These are phyloP conservation scores for Oophaga pumilio DNA, from an alignment of 2,113 vertebrate species.

Conservation along the genomic window DNA sequence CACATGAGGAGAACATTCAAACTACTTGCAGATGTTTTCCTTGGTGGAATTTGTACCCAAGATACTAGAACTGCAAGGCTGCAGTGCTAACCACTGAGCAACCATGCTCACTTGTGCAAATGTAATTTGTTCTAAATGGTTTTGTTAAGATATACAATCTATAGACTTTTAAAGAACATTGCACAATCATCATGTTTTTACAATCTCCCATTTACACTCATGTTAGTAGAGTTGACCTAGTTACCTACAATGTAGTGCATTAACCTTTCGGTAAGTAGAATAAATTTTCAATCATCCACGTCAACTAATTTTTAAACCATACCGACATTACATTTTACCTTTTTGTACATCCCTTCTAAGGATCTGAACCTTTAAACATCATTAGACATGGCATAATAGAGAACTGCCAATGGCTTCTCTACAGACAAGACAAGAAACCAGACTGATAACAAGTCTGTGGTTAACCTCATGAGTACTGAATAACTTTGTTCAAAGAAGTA, in stretches of 20 bases:
- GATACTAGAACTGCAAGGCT: no score
- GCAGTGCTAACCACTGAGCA: no score
- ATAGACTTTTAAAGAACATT: not conserved
- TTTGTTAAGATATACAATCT: not conserved
- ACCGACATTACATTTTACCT: conserved; percentile 23
- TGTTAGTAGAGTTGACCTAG: not conserved
- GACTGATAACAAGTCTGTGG: conserved; percentile 33
- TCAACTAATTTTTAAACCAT: conserved; percentile 16
- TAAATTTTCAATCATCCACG: not conserved
- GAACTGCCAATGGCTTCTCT: conserved; percentile 14
- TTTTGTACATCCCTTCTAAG: not conserved
- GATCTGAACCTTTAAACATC: conserved; percentile 7
- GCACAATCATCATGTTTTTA: not conserved
- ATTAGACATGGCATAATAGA: not conserved
- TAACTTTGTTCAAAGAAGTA: conserved; percentile 50
- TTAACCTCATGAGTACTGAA: conserved; percentile 36
- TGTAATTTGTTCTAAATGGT: not conserved
- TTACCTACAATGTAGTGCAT: not conserved
- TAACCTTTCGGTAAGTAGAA: not conserved
- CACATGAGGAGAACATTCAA: no score
- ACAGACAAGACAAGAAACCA: conserved; percentile 39
- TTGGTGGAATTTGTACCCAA: no score
- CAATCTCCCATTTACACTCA: not conserved
- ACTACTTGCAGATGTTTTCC: no score
- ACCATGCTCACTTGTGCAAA: no score